Evolutionary conservation across 2,888 invertebrate genomes (phyloP).

Genomic region (Ectropis crepuscularia): DNA sequence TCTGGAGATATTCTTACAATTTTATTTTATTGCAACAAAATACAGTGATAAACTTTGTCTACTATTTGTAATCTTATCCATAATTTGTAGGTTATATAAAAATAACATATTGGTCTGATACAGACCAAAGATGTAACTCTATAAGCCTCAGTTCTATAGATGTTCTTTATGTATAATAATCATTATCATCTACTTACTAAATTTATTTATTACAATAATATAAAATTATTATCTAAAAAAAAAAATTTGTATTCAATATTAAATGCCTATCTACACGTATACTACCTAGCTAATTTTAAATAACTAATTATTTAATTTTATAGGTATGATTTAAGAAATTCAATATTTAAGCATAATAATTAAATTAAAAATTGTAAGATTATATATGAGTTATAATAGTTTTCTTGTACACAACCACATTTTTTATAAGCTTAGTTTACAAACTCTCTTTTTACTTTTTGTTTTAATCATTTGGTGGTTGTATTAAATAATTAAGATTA

Average conservation of each 20-base stretch:
- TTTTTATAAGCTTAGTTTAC: no score
- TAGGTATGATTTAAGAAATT: no score
- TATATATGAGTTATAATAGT: no score
- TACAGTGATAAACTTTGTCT: slow-evolving; percentile 41
- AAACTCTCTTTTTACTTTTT: no score
- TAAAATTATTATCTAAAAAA: slow-evolving; percentile 6
- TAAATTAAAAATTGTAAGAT: no score
- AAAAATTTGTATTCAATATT: slow-evolving; percentile 29
- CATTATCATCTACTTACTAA: slow-evolving; percentile 20
- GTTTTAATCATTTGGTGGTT: no score
- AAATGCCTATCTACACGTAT: slow-evolving; percentile 35
- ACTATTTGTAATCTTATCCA: slow-evolving; percentile 27
- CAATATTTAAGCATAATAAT: no score
- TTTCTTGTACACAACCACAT: no score
- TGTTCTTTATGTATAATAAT: slow-evolving; percentile 18
- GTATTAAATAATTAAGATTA: no score
- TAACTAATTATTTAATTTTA: not conserved
- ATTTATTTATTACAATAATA: slow-evolving; percentile 15
- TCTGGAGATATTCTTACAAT: slow-evolving; percentile 36
- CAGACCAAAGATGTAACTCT: slow-evolving; percentile 66
- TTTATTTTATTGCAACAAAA: slow-evolving; percentile 53
- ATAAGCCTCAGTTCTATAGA: slow-evolving; percentile 66
- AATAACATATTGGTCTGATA: slow-evolving; percentile 71
- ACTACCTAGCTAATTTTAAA: slow-evolving; percentile 7
- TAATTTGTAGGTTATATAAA: slow-evolving; percentile 36